A percentile compares a stretch with the other conserved stretches of the same genome.
phyloP scores from a whole-genome alignment of 2,113 vertebrate genomes.

The Semicossyphus pulcher region DNA sequence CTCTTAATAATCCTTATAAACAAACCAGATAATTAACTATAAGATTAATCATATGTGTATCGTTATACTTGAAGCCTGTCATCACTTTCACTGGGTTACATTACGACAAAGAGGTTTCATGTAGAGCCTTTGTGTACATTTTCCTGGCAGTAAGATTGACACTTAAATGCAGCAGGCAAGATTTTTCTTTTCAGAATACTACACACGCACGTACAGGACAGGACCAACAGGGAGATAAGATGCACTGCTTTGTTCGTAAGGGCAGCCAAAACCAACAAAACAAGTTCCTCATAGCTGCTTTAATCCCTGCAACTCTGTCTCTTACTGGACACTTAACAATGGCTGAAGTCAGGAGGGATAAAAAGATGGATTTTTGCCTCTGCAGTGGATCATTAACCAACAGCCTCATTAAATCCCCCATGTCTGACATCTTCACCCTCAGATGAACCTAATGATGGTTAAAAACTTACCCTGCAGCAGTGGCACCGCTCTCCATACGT shows the following conservation, averaged over 20 bases:
- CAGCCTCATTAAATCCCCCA: background rate
- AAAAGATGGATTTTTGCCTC: background rate
- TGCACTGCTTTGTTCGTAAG: background rate
- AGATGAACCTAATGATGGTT: background rate
- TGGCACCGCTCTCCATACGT: conserved; percentile 90
- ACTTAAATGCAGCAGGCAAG: background rate
- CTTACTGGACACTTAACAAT: background rate
- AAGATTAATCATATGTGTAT: no score
- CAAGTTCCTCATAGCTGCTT: background rate
- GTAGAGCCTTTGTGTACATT: background rate
- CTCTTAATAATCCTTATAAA: no score
- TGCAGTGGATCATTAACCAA: conserved; percentile 26
- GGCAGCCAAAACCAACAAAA: background rate
- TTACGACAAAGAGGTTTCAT: no score
- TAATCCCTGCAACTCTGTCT: background rate
- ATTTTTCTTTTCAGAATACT: background rate
- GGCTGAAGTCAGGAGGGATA: background rate
- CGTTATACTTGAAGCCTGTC: no score
- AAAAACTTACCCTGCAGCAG: conserved; percentile 89
- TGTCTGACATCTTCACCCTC: background rate
- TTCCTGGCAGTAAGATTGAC: background rate
- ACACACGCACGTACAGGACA: background rate
- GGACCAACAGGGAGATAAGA: no score
- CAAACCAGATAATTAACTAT: no score
- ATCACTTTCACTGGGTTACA: no score